Conservation (phyloP, 2,113 vertebrate genomes). For the Phalacrocorax brasilianus region DNA sequence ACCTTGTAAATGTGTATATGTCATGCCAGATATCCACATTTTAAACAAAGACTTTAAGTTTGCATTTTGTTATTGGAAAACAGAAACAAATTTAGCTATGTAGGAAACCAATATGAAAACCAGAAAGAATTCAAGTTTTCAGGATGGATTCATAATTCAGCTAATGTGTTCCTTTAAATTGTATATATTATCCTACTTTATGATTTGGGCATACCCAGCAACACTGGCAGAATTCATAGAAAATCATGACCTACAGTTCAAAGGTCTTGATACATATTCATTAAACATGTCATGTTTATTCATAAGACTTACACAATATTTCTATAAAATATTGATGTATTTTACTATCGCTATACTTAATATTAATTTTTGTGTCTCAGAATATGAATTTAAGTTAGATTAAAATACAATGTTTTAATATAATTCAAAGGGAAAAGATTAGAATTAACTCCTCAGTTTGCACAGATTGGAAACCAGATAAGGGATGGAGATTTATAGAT, state of each 20-base stretch:
- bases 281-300: neutral
- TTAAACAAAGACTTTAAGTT: neutral
- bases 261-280: neutral
- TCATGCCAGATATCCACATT: rapidly evolving
- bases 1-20: neutral
- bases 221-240: neutral
- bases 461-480: neutral
- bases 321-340: neutral
- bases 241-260: neutral
- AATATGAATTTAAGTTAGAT: neutral
- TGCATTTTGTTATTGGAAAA: neutral
- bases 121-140: neutral
- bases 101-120: neutral
- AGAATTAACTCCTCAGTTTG: neutral
- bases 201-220: neutral
- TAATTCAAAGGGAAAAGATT: neutral
- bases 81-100: neutral
- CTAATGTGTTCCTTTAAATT: neutral
- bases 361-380: neutral
- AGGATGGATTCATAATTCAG: neutral
- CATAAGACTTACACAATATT: neutral
- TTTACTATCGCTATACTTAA: neutral
- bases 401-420: neutral
- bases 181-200: neutral
- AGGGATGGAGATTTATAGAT: neutral